phyloP scores from a whole-genome alignment of 2,113 vertebrate species.

The Phylloscopus trochilus region DNA sequence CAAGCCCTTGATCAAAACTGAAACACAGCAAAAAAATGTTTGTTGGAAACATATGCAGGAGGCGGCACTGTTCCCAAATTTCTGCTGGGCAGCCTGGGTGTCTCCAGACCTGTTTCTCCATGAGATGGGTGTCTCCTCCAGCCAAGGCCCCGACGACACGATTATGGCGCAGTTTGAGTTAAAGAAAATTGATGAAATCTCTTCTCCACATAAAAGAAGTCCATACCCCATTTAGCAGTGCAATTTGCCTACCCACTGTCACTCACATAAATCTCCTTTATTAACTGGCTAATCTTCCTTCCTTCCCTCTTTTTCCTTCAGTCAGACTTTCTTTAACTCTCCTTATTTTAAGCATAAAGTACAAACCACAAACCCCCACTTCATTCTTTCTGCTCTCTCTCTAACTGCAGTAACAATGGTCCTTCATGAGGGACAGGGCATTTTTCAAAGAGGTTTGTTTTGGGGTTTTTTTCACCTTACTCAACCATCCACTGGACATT shows the following conservation, averaged over 20 bases:
- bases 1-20: neutral
- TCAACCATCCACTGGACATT: neutral
- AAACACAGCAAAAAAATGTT: neutral
- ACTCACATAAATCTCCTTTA: slow-evolving; percentile 65
- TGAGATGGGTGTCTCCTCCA: neutral
- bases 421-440: neutral
- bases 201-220: slow-evolving; percentile 60
- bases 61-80: neutral
- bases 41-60: neutral
- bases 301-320: slow-evolving; percentile 29
- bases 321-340: slow-evolving; percentile 35
- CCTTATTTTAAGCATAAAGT: slow-evolving; percentile 26
- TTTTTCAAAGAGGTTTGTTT: neutral
- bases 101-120: neutral
- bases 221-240: slow-evolving; percentile 67
- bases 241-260: slow-evolving; percentile 60
- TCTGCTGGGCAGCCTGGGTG: neutral
- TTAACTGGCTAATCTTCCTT: slow-evolving; percentile 64
- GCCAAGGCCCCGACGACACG: neutral
- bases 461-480: neutral
- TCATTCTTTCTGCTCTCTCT: slow-evolving; percentile 25
- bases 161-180: slow-evolving; percentile 11
- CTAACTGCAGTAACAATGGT: neutral
- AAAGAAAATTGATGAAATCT: slow-evolving; percentile 64
- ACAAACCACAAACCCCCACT: slow-evolving; percentile 12